Conservation (phyloP, 2,113 vertebrate species). For the Connochaetes taurinus region DNA sequence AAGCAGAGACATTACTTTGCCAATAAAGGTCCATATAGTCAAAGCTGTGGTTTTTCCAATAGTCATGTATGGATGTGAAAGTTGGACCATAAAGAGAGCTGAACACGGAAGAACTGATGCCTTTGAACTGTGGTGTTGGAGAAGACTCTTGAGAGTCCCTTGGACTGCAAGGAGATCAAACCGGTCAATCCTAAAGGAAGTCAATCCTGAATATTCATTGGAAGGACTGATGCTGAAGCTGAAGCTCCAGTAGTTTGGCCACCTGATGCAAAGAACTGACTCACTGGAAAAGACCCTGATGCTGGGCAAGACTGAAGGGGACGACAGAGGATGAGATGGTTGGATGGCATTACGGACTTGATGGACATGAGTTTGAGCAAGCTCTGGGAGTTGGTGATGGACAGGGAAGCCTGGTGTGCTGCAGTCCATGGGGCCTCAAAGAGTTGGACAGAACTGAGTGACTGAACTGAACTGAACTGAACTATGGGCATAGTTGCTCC, state of each 20-base stretch:
- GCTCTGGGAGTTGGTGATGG: neutral
- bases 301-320: neutral
- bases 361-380: neutral
- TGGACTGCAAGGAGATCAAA: neutral
- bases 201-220: neutral
- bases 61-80: neutral
- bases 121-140: neutral
- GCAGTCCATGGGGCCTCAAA: neutral
- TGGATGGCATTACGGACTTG: neutral
- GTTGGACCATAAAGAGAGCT: neutral
- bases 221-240: neutral
- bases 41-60: neutral
- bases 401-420: neutral
- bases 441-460: neutral
- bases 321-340: neutral
- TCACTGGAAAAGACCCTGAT: neutral
- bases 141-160: neutral
- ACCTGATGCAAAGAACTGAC: neutral
- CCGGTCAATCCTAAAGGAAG: neutral
- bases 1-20: neutral
- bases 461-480: neutral
- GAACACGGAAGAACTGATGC: neutral
- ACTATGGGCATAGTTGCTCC: fast-evolving
- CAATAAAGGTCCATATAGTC: neutral
- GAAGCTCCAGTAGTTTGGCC: neutral